Evolutionary conservation across 2,797 vertebrate species (phyloP).

Genomic region (Clarias platycephalus): DNA sequence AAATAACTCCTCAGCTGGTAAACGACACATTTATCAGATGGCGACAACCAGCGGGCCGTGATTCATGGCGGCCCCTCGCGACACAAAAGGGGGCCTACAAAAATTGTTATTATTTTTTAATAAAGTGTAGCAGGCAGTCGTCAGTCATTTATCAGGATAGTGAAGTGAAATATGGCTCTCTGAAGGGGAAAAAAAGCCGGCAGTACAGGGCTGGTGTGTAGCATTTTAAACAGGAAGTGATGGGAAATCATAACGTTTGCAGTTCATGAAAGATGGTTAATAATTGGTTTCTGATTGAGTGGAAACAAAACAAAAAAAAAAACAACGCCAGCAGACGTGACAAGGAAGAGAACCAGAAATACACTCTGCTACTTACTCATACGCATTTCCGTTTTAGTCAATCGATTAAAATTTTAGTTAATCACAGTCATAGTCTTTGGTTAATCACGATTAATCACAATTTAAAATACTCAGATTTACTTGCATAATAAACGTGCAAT

Average conservation of each 20-base stretch:
- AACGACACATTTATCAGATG: slow-evolving; percentile 99
- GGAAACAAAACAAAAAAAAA: too few relatives aligned
- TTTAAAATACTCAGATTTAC: too few relatives aligned
- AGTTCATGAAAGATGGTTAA: too few relatives aligned
- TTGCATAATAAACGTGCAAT: too few relatives aligned
- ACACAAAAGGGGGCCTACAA: slow-evolving; percentile 98
- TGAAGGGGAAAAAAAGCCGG: not conserved
- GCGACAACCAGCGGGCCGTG: slow-evolving; percentile 99
- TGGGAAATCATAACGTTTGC: not conserved
- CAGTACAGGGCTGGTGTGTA: not conserved
- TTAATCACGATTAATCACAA: too few relatives aligned
- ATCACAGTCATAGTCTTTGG: too few relatives aligned
- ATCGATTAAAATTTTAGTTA: too few relatives aligned
- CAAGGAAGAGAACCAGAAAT: not conserved
- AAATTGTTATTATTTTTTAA: slow-evolving; percentile 99
- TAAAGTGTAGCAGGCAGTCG: slow-evolving; percentile 99
- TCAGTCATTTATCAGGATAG: slow-evolving; percentile 94
- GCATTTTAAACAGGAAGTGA: slow-evolving; percentile 1
- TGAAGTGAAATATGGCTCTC: slow-evolving; percentile 70
- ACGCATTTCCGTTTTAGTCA: not conserved
- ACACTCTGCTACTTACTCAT: not conserved
- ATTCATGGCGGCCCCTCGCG: slow-evolving; percentile 96
- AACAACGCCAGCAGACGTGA: not conserved
- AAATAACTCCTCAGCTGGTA: slow-evolving; percentile 99
- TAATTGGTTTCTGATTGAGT: not conserved